Evolutionary conservation across 1,140 invertebrate species (phyloP).

Genomic region (Drosophila miranda): DNA sequence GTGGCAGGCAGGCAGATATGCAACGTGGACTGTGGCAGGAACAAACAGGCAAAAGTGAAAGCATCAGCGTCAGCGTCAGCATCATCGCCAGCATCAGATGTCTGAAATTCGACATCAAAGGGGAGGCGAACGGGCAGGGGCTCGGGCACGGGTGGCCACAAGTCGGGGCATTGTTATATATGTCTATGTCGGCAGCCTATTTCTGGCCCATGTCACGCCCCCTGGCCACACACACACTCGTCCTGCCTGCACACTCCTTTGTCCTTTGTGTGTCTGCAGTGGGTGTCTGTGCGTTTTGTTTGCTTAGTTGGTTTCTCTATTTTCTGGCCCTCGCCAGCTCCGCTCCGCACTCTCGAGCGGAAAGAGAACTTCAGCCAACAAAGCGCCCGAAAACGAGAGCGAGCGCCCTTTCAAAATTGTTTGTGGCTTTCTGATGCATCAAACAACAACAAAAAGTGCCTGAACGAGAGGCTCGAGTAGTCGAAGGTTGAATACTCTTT

Average conservation of each 20-base stretch:
- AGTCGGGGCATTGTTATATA: too few relatives aligned
- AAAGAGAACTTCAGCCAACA: constrained; percentile 28
- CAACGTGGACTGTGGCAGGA: neutral
- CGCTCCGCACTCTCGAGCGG: too few relatives aligned
- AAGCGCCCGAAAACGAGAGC: constrained; percentile 28
- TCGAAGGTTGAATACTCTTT: too few relatives aligned
- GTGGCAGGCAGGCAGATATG: neutral
- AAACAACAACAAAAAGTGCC: too few relatives aligned
- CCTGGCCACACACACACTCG: constrained; percentile 4
- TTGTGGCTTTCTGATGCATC: constrained; percentile 18
- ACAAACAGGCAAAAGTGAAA: constrained; percentile 20
- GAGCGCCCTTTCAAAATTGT: constrained; percentile 24
- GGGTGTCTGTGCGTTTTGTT: constrained; percentile 29
- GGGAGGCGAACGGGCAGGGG: too few relatives aligned
- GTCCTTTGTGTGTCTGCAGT: too few relatives aligned
- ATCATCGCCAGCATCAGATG: constrained; percentile 19
- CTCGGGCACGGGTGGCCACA: too few relatives aligned
- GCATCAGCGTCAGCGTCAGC: constrained; percentile 9
- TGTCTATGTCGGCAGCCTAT: too few relatives aligned
- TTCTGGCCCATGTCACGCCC: constrained; percentile 3
- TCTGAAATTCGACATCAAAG: neutral
- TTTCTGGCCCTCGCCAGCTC: constrained; percentile 22
- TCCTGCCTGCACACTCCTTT: neutral
- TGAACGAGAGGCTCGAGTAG: too few relatives aligned
- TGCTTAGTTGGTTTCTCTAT: constrained; percentile 28